Conservation (phyloP, 2,113 vertebrate genomes). For the Pao palembangensis region DNA sequence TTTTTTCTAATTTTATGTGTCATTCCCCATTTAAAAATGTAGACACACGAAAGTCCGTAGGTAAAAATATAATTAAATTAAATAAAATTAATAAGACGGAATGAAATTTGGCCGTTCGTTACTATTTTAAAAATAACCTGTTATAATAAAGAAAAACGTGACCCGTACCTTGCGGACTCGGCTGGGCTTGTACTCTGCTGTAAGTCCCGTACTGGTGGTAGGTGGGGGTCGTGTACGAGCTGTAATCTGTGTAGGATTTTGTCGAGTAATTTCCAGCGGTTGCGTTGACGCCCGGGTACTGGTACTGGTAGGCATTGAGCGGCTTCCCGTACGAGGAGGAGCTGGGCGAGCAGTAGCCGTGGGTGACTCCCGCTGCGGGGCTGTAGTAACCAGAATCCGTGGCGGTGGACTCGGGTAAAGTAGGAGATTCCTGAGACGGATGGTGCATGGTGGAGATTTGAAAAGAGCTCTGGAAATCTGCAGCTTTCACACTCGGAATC, state of each 20-base stretch:
- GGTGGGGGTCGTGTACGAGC: slow-evolving; percentile 85
- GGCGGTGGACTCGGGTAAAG: slow-evolving; percentile 94
- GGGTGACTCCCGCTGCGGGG: slow-evolving; percentile 84
- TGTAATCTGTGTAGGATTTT: slow-evolving; percentile 91
- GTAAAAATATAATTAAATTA: background rate
- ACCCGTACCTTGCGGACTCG: slow-evolving; percentile 87
- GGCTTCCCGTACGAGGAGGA: slow-evolving; percentile 92
- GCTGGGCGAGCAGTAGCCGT: slow-evolving; percentile 95
- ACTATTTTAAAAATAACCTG: background rate
- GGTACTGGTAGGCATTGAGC: slow-evolving; percentile 94
- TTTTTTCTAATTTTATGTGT: too few relatives aligned
- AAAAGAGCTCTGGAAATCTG: slow-evolving; percentile 91
- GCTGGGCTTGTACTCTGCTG: slow-evolving; percentile 85
- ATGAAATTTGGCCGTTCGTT: background rate
- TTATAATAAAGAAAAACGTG: background rate
- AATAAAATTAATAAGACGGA: background rate
- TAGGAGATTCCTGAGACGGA: slow-evolving; percentile 95
- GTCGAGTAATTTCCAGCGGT: slow-evolving; percentile 88
- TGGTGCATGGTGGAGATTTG: slow-evolving; percentile 88
- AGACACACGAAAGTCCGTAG: background rate
- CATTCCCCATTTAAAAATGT: background rate
- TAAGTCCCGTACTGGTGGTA: slow-evolving; percentile 94
- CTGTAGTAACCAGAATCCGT: slow-evolving; percentile 98
- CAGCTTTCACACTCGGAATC: slow-evolving; percentile 87
- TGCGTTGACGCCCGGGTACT: slow-evolving; percentile 90